Conservation (phyloP, 2,113 vertebrate genomes). For the Benitochromis conjunctus region DNA sequence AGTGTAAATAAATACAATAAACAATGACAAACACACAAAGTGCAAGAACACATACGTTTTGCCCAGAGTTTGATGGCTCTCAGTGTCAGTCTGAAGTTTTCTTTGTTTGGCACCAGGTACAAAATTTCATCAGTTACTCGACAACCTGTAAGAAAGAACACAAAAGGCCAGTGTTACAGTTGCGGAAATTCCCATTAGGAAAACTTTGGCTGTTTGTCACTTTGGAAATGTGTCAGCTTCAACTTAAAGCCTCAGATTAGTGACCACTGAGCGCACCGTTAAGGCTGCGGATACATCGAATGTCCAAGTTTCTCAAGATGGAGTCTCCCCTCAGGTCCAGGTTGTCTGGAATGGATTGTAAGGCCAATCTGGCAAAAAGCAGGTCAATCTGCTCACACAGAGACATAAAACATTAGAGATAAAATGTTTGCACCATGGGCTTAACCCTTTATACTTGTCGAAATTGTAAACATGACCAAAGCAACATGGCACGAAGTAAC, state of each 20-base stretch:
- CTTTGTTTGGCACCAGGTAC: slow-evolving; percentile 93
- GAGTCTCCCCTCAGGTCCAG: slow-evolving; percentile 92
- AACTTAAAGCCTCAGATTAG: background rate
- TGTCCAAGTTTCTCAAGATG: slow-evolving; percentile 88
- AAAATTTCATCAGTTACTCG: slow-evolving; percentile 98
- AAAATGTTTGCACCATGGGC: background rate
- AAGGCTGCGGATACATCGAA: slow-evolving; percentile 94
- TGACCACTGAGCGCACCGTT: slow-evolving; percentile 78
- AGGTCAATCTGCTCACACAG: slow-evolving; percentile 85
- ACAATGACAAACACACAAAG: background rate
- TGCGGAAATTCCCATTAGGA: background rate
- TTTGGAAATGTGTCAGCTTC: background rate
- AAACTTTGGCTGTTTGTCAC: background rate
- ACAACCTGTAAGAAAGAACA: slow-evolving; percentile 76
- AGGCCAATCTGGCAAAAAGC: slow-evolving; percentile 89
- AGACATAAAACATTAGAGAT: background rate
- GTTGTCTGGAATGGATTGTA: slow-evolving; percentile 89
- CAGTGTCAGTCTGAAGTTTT: slow-evolving; percentile 91
- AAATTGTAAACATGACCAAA: background rate
- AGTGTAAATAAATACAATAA: background rate
- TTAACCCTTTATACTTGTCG: background rate
- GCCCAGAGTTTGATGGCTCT: slow-evolving; percentile 97
- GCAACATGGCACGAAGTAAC: background rate
- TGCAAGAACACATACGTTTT: slow-evolving; percentile 83
- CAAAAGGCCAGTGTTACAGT: background rate